These are phyloP conservation scores for Sipha flava DNA, from an alignment of 1,140 invertebrate genomes.

Conservation along the genomic window DNA sequence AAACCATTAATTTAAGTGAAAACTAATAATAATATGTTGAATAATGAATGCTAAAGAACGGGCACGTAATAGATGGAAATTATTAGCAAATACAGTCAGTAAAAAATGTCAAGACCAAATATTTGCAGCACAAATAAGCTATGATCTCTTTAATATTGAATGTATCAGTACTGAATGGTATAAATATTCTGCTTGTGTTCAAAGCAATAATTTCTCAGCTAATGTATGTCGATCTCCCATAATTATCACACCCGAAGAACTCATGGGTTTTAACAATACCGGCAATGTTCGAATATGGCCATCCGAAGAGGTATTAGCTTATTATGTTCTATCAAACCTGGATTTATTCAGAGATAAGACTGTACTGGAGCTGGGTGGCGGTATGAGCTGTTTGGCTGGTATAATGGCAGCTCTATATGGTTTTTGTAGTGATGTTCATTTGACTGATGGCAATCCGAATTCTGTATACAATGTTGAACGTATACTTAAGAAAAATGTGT, in stretches of 20 bases:
- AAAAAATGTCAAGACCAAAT: slow-evolving; percentile 45
- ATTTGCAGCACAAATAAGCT: slow-evolving; percentile 7
- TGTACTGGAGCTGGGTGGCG: slow-evolving; percentile 72
- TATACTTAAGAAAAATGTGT: slow-evolving; percentile 55
- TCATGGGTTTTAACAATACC: slow-evolving; percentile 82
- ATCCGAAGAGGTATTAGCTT: slow-evolving; percentile 73
- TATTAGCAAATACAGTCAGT: slow-evolving; percentile 57
- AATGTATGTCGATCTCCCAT: slow-evolving; percentile 53
- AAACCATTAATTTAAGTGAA: slow-evolving; percentile 20
- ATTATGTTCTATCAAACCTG: slow-evolving; percentile 61
- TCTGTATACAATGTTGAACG: slow-evolving; percentile 65
- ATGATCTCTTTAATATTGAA: slow-evolving; percentile 24
- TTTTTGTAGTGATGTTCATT: slow-evolving; percentile 49
- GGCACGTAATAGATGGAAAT: slow-evolving; percentile 58
- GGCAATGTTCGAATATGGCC: slow-evolving; percentile 88
- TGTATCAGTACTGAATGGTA: slow-evolving; percentile 45
- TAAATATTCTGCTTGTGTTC: slow-evolving; percentile 49
- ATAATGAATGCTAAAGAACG: slow-evolving; percentile 30
- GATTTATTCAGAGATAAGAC: slow-evolving; percentile 55
- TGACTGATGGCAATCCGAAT: slow-evolving; percentile 71
- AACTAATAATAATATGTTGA: slow-evolving; percentile 10
- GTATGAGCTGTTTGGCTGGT: slow-evolving; percentile 76
- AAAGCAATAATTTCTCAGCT: slow-evolving; percentile 45
- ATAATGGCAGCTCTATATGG: slow-evolving; percentile 63
- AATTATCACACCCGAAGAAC: slow-evolving; percentile 56